Base-by-base conservation (phyloP, 2,888 invertebrate genomes). In the Brenthis ino region DNA sequence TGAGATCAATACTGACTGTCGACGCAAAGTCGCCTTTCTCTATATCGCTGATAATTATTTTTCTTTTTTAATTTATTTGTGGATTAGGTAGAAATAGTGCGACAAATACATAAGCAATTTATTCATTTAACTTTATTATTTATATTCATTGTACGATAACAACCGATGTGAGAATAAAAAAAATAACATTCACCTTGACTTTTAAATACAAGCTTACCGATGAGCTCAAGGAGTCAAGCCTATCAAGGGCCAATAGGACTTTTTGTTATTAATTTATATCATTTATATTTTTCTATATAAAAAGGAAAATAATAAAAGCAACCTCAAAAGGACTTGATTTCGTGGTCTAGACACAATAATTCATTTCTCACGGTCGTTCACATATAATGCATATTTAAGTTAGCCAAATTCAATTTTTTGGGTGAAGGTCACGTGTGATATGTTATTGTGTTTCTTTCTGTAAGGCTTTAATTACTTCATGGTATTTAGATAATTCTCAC, bases 311-410 rank as follows among this genome's bases (percentile, higher is more conserved):
- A 33, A 33, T 48, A 48, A 50, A 43, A 43, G 11, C n/a, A n/a
- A 28, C n/a, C 16, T 33, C 50, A 48, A 28, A 55, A 47, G 43
- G 8, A 43, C 14, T 20, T 47, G n/a, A 43, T 47, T 28, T 55
- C 28, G 55, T 43, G 33, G 51, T 64, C 57, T 58, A 64, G 55
- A 71, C 58, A 70, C 65, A 67, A 61, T 68, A 70, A 68, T 61
- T 64, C 58, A 57, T 50, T 70, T 68, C 68, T 74, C 74, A 74
- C 73, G 75, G 74, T 68, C 75, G 57, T 69, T 70, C 64, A 71
- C 69, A 67, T 66, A 54, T 53, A 69, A 64, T 57, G 65, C 47
- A 67, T 65, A 57, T 64, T 54, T 20, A 56, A 28, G 61, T 63
- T 63, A 60, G 43, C 51, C 55, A 54, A 65, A 70, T 24, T 70